Conservation (phyloP, 1,140 invertebrate species). For the fruit fly (Drosophila melanogaster) region DNA sequence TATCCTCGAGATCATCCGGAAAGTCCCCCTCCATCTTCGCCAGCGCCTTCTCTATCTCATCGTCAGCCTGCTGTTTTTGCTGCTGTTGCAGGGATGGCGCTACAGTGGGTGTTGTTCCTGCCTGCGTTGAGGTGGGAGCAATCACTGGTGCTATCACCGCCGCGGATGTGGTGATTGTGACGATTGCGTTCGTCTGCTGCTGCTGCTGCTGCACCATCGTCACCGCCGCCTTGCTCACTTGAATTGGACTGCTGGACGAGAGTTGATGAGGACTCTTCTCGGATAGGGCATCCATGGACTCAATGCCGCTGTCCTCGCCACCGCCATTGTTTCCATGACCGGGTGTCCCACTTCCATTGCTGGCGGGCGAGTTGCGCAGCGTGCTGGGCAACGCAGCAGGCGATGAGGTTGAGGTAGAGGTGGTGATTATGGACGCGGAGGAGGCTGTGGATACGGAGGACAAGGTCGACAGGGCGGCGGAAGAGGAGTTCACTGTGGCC, state of each 20-base stretch:
- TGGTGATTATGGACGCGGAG: slow-evolving; percentile 26
- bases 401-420: slow-evolving; percentile 40
- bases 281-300: slow-evolving; percentile 96
- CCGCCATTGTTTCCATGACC: slow-evolving; percentile 85
- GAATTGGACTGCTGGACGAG: slow-evolving; percentile 85
- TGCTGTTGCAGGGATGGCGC: slow-evolving; percentile 72
- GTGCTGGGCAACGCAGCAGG: slow-evolving; percentile 72
- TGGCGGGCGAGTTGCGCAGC: slow-evolving; percentile 85
- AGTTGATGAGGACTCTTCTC: slow-evolving; percentile 96
- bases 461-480: slow-evolving; percentile 13
- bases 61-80: slow-evolving; percentile 81
- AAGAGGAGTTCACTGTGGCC: slow-evolving; percentile 13
- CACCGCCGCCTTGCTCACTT: slow-evolving; percentile 56
- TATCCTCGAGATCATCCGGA: slow-evolving; percentile 60
- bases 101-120: slow-evolving; percentile 8
- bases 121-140: slow-evolving; percentile 5
- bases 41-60: slow-evolving; percentile 88
- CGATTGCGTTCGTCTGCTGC: not conserved
- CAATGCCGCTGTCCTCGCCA: slow-evolving; percentile 96
- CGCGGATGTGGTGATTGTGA: slow-evolving; percentile 1
- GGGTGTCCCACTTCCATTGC: slow-evolving; percentile 78
- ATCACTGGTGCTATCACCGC: slow-evolving; percentile 10
- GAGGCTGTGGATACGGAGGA: slow-evolving; percentile 20
- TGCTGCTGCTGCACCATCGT: slow-evolving; percentile 18
- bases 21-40: slow-evolving; percentile 88